phyloP scores from a whole-genome alignment of 2,797 vertebrate genomes.

The Macrochelys suwanniensis region DNA sequence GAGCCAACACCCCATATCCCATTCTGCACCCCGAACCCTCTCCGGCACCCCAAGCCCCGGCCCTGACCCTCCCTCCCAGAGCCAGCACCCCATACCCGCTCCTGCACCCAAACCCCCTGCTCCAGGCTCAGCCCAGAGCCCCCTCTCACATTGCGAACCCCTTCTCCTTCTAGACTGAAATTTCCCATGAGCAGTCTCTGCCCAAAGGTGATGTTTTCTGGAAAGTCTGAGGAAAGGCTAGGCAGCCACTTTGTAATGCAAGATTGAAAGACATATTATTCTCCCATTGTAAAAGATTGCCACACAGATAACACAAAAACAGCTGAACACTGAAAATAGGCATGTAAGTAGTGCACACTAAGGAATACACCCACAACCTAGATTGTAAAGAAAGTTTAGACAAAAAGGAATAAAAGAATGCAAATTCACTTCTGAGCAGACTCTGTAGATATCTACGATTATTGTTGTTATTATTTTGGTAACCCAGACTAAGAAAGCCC shows the following conservation, averaged over 20 bases:
- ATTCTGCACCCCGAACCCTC: too few species aligned
- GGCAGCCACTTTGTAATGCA: constrained; percentile 6
- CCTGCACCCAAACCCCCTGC: too few species aligned
- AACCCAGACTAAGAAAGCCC: background rate
- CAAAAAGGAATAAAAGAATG: background rate
- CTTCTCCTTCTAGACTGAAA: background rate
- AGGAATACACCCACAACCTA: constrained; percentile 3
- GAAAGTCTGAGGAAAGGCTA: constrained; percentile 26
- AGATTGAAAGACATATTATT: constrained; percentile 9
- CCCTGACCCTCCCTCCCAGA: too few species aligned
- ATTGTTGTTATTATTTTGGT: background rate
- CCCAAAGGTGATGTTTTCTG: constrained; percentile 7
- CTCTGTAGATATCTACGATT: background rate
- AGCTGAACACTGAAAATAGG: constrained; percentile 11
- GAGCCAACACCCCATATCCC: too few species aligned
- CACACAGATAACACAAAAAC: background rate
- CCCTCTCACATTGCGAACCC: too few species aligned
- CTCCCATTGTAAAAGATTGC: background rate
- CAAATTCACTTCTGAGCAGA: background rate
- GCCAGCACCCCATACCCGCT: too few species aligned
- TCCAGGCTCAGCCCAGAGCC: too few species aligned
- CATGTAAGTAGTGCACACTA: background rate
- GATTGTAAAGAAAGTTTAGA: background rate
- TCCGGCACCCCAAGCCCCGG: too few species aligned
- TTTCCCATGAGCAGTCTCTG: constrained; percentile 17